Evolutionary conservation across 2,113 vertebrate species (phyloP).

Genomic region (Gymnobelideus leadbeateri): DNA sequence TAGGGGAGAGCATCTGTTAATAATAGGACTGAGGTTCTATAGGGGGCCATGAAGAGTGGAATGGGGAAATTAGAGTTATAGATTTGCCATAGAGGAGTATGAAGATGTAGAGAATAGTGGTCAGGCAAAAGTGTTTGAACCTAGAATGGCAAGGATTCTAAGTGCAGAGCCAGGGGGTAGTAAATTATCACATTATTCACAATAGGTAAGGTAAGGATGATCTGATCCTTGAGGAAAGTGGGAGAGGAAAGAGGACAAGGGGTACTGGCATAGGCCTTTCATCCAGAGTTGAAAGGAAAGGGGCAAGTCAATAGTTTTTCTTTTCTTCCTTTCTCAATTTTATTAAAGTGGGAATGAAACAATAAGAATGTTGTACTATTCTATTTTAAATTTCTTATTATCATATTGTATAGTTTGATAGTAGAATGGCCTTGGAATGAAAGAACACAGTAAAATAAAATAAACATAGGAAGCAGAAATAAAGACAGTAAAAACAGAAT

Average conservation of each 20-base stretch:
- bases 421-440: slow-evolving; percentile 30
- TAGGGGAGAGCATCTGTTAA: not conserved
- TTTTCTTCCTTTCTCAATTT: slow-evolving; percentile 35
- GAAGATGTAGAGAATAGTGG: not conserved
- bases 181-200: not conserved
- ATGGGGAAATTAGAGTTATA: not conserved
- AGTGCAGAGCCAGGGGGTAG: not conserved
- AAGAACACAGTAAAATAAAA: not conserved
- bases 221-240: not conserved
- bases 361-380: not conserved
- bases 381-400: not conserved
- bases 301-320: not conserved
- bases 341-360: slow-evolving; percentile 10
- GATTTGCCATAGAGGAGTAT: not conserved
- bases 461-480: slow-evolving; percentile 5
- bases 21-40: not conserved
- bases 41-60: not conserved
- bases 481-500: slow-evolving; percentile 4
- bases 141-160: not conserved
- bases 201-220: not conserved
- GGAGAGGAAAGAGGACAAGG: not conserved
- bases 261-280: not conserved
- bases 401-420: not conserved
- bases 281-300: not conserved
- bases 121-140: not conserved